Base-by-base conservation (phyloP, 2,797 vertebrate genomes). In the Cyprinodon diabolis region DNA sequence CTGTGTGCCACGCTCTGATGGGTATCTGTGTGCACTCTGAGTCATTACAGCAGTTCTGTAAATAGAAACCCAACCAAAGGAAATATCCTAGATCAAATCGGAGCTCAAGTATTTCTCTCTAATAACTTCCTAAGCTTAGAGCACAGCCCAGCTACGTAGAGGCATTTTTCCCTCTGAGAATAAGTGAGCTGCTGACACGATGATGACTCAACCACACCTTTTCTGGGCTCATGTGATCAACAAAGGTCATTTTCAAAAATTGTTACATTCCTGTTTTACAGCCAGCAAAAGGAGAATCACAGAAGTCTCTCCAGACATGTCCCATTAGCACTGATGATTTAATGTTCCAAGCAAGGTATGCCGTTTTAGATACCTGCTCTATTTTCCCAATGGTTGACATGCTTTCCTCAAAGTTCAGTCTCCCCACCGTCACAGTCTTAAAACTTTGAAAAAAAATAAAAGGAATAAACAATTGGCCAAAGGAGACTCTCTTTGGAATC, bases 1-100 rank as follows among this genome's bases (percentile, higher is more conserved):
- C 81, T 6, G 7, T 0, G 56, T 21, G 83, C 90, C 91, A 86
- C 77, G 68, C 86, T 74, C 66, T 67, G 93, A 94, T 95, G 84
- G 77, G 85, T 92, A 94, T 95, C 92, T 70, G 80, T 84, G 85
- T 10, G 80, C 73, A 55, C 79, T 90, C 82, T 82, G 84, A 90
- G 86, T 88, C 87, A 91, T 92, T 93, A 92, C 90, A 79, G 89
- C 55, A 66, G 83, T 85, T 90, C 91, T 93, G 90, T 86, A 94
- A 95, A 94, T 94, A 95, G 93, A 86, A 93, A 86, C 88, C 79
- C 77, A 78, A 81, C 77, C 70, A 83, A 78, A 91, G 91, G 90
- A 94, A 94, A 92, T 88, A 82, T 92, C 81, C 75, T 77, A 84
- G 87, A 90, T 91, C 85, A 81, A 89, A 94, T 94, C 91, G 81